phyloP scores from a whole-genome alignment of 1,140 invertebrate genomes.

The Paraescarpia echinospica region DNA sequence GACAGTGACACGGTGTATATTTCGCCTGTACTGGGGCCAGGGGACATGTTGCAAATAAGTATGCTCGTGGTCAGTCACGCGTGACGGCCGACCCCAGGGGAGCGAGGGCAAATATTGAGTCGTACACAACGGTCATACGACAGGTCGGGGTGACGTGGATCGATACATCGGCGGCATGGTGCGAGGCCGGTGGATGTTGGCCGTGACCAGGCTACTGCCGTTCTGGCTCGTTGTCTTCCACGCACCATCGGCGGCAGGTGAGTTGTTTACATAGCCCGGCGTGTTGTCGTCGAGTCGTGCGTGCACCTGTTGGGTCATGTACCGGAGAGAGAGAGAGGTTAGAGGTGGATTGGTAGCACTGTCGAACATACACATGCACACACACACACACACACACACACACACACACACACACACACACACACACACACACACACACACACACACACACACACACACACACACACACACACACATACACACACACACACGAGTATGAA shows the following conservation, averaged over 20 bases:
- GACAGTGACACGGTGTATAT: not conserved
- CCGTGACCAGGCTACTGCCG: not conserved
- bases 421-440: not conserved
- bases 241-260: not conserved
- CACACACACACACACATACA: not conserved
- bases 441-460: not conserved
- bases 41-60: not conserved
- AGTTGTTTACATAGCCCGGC: not conserved
- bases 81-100: not conserved
- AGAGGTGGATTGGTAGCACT: too few species aligned
- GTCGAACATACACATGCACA: not conserved
- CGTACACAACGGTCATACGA: not conserved
- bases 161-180: not conserved
- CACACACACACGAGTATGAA: not conserved
- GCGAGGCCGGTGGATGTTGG: not conserved
- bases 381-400: slow-evolving; percentile 3
- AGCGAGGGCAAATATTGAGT: not conserved
- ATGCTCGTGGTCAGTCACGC: not conserved
- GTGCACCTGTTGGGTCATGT: too few species aligned
- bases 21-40: not conserved
- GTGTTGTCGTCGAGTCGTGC: too few species aligned
- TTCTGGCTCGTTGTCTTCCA: not conserved
- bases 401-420: slow-evolving; percentile 3
- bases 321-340: too few species aligned
- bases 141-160: not conserved